Base-by-base conservation (phyloP, 2,888 invertebrate genomes). In the Cantharis lateralis region DNA sequence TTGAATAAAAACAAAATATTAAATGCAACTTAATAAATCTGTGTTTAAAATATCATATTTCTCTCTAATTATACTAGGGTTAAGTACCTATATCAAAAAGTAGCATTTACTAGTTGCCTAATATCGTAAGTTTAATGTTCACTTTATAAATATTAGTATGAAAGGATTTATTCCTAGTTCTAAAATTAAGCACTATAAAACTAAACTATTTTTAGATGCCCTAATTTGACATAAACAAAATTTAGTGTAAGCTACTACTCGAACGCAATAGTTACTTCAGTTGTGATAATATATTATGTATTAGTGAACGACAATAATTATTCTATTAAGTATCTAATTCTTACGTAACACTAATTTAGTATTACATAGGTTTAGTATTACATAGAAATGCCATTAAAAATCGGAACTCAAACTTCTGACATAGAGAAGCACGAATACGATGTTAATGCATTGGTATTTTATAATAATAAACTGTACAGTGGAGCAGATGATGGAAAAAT, bases 401-500 rank as follows among this genome's bases (percentile, higher is more conserved):
- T 88, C 64, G 83, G 84, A 32, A 86, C 85, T 24, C 84, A 85
- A 76, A 88, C 85, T n/a, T 84, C 86, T 28, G 87, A 87, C 72
- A 84, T 79, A 70, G 88, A 89, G 18, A 88, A 89, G 80, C 90
- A 90, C 80, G 84, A 86, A 16, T 86, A 84, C 63, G 90, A 91
- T 80, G 86, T 90, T 2, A 88, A 87, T 61, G 81, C 86, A 20
- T 78, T 91, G 7, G 80, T 89, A 9, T 88, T 84, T 81, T 85
- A 88, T 75, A 86, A 88, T 48, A 88, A 87, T n/a, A 88, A 88
- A 79, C 80, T 91, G 10, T 89, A 89, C 80, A 90, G 89, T 80
- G 89, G 89, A 26, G 88, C 86, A 10, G 90, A 90, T 79, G 90
- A 90, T 83, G 90, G 90, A 24, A 89, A 88, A 84, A 87, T 91